Evolutionary conservation across 2,113 vertebrate species (phyloP).

Genomic region (Prolemur simus): DNA sequence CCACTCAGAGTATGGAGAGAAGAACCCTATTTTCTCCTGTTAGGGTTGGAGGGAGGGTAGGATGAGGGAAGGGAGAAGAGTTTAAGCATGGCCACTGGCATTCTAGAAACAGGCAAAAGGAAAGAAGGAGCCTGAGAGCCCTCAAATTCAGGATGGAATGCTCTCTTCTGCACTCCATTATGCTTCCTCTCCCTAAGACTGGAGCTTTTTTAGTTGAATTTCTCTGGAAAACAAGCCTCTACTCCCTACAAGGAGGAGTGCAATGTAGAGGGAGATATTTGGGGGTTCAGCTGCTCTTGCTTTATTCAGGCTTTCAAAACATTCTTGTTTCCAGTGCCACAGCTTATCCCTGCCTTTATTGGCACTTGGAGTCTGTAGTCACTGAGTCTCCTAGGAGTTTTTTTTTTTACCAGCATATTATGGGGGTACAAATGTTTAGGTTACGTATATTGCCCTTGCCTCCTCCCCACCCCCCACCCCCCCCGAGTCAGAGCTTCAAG

Average conservation of each 20-base stretch:
- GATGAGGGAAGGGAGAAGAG: neutral
- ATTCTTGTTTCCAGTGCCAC: neutral
- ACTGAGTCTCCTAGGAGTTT: neutral
- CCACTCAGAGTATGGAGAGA: neutral
- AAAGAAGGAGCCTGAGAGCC: neutral
- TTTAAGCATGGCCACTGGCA: neutral
- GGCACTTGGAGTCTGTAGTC: neutral
- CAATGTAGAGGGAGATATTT: neutral
- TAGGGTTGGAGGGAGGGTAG: neutral
- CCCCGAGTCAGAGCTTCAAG: too few species aligned
- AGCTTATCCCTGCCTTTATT: neutral
- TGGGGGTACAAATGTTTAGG: too few species aligned
- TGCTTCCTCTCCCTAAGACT: neutral
- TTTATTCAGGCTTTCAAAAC: constrained; percentile 8
- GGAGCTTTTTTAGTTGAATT: neutral
- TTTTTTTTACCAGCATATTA: neutral
- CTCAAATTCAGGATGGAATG: neutral
- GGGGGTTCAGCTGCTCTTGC: neutral
- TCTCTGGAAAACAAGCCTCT: neutral
- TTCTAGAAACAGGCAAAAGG: neutral
- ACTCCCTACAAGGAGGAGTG: neutral
- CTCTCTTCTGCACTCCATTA: neutral
- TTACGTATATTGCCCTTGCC: too few species aligned
- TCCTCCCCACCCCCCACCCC: too few species aligned
- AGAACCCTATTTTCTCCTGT: neutral